Evolutionary conservation across 2,113 vertebrate genomes (phyloP), one percentile per base, ranked within the genome.

Genomic region (Semnornis frantzii): DNA sequence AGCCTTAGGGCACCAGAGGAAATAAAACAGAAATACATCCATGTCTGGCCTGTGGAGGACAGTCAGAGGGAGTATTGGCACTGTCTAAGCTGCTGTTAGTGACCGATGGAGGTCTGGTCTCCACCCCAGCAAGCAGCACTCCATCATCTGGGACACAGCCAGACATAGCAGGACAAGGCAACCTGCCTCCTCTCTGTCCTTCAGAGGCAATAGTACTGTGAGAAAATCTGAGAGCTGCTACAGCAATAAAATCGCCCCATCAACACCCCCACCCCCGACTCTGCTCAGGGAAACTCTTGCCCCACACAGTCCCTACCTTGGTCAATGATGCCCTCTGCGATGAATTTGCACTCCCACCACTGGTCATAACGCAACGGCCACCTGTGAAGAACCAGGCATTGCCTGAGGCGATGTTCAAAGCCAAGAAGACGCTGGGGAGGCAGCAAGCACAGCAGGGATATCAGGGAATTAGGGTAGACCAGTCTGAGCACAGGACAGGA

Each of bases 281-380:
- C 14, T 28, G 58, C 66, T 48, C 78, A 66, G 71, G 79, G n/a
- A 17, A 92, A 55, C 44, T 57, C 48, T 37, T 34, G 52, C n/a
- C 57, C 72, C 60, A 54, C 10, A 5, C 66, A 82, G 55, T 11
- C 55, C 95, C 68, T 92, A 99, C 98, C 99, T 98, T 99, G 99
- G 95, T 99, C 99, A 10, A 99, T 99, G 97, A 99, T 99, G 89
- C 99, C 99, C 96, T 99, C 99, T 9, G 99, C 98, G 21, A 99
- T 99, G 97, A 99, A 99, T 95, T 99, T 99, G 93, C 99, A 99
- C 65, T 99, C 99, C 99, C 99, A 99, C 99, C 99, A 99, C 96
- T 99, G 99, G 97, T 99, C 99, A 42, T 99, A 99, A 66, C 98
- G 98, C 72, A 99, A 97, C 0, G 99, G 99, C 99, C 99, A 99